Percentiles rank a stretch among this genome's conserved stretches.
Conservation (phyloP, 30 jellyfish, hydroid and myxozoan species). For the Chrysaora quinquecirrha region DNA sequence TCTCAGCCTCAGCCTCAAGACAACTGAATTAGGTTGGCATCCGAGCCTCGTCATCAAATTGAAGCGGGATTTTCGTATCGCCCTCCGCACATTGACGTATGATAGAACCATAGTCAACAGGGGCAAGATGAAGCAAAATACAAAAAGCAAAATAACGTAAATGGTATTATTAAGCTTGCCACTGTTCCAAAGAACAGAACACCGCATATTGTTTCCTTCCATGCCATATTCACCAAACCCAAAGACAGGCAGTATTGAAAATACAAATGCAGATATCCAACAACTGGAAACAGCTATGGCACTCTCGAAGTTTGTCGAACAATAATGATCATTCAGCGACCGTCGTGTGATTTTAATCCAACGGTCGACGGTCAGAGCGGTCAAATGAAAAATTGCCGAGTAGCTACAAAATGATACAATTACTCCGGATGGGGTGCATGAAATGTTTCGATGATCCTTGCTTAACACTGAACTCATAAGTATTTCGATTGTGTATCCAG, state of each 20-base stretch:
- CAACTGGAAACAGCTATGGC: not conserved
- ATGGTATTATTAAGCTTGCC: not conserved
- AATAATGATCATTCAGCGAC: not conserved
- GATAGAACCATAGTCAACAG: constrained; percentile 2
- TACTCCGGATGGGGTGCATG: constrained; percentile 33
- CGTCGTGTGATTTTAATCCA: constrained; percentile 18
- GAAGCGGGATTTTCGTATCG: constrained; percentile 21
- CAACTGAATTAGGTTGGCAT: not conserved
- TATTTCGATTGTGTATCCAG: constrained; percentile 62
- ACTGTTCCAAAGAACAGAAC: constrained; percentile 55
- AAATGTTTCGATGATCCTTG: not conserved
- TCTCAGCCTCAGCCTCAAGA: constrained; percentile 7
- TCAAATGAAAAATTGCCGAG: constrained; percentile 53
- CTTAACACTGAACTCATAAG: not conserved
- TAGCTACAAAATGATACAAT: constrained; percentile 37
- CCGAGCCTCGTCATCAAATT: not conserved
- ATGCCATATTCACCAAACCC: constrained; percentile 39
- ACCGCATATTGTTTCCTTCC: constrained; percentile 27
- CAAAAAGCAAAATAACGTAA: constrained; percentile 28
- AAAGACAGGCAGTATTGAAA: constrained; percentile 37
- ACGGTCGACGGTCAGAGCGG: constrained; percentile 27
- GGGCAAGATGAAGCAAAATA: constrained; percentile 36
- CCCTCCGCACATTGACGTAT: constrained; percentile 15
- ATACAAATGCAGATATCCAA: constrained; percentile 33
- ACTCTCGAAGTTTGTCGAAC: not conserved